phyloP scores from a whole-genome alignment of 2,113 vertebrate genomes.

The Indicator maculatus region DNA sequence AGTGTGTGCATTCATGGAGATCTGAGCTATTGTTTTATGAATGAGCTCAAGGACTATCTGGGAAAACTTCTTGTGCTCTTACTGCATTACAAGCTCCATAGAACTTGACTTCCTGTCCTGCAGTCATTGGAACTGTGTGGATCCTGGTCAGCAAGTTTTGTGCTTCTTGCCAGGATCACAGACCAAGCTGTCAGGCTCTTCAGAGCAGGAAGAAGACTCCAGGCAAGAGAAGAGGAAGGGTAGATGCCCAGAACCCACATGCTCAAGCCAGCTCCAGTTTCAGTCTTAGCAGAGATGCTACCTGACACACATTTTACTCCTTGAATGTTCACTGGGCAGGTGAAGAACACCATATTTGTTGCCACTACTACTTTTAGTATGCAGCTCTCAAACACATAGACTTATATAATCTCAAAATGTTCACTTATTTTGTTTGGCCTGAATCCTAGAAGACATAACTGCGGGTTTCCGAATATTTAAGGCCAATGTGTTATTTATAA shows the following conservation, averaged over 20 bases:
- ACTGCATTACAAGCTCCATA: background rate
- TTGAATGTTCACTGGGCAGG: background rate
- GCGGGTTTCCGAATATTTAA: constrained; percentile 69
- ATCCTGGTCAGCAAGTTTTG: background rate
- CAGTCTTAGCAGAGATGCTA: background rate
- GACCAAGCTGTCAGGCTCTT: background rate
- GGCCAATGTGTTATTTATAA: constrained; percentile 65
- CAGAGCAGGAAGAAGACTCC: background rate
- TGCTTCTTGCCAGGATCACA: accelerated
- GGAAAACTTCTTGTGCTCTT: background rate
- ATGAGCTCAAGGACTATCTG: background rate
- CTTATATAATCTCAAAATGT: background rate
- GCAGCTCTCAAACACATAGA: background rate
- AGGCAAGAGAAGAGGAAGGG: background rate
- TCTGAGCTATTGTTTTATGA: constrained; percentile 2
- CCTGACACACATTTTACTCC: background rate
- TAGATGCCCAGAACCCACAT: background rate
- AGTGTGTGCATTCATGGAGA: background rate
- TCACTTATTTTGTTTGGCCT: constrained; percentile 44
- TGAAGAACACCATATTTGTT: background rate
- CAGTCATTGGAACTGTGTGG: accelerated
- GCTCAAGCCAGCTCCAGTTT: background rate
- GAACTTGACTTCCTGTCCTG: background rate
- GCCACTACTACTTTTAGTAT: background rate
- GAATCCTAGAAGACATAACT: constrained; percentile 53